Percentiles rank a stretch among this genome's conserved stretches.
These are phyloP conservation scores for Diuraphis noxia DNA, from an alignment of 1,140 invertebrate species.

Conservation along the genomic window DNA sequence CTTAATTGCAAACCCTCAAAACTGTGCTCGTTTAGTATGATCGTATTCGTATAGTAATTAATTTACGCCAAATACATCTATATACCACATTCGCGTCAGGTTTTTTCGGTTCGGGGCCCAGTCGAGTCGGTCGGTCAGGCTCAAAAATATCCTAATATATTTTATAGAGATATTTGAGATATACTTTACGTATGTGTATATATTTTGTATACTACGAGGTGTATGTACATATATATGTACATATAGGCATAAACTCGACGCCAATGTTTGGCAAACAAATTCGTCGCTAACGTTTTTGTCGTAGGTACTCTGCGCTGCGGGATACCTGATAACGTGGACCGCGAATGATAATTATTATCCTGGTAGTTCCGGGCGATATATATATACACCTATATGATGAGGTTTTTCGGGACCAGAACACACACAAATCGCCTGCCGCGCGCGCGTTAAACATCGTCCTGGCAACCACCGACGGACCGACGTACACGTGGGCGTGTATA, in stretches of 20 bases:
- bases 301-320: neutral
- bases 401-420: neutral
- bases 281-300: neutral
- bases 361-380: neutral
- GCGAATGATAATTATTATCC: slow-evolving; percentile 35
- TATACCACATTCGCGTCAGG: neutral
- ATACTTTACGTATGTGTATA: neutral
- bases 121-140: neutral
- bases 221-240: neutral
- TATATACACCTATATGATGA: neutral
- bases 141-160: neutral
- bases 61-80: neutral
- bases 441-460: neutral
- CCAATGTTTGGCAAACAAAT: slow-evolving; percentile 32
- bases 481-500: neutral
- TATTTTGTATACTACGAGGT: neutral
- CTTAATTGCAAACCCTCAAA: neutral
- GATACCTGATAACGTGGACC: slow-evolving; percentile 15
- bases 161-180: neutral
- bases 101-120: neutral
- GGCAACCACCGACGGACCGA: neutral
- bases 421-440: neutral
- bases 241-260: neutral
- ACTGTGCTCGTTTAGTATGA: no score
- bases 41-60: neutral